Conservation (phyloP, 2,113 vertebrate genomes). For the Ondatra zibethicus region DNA sequence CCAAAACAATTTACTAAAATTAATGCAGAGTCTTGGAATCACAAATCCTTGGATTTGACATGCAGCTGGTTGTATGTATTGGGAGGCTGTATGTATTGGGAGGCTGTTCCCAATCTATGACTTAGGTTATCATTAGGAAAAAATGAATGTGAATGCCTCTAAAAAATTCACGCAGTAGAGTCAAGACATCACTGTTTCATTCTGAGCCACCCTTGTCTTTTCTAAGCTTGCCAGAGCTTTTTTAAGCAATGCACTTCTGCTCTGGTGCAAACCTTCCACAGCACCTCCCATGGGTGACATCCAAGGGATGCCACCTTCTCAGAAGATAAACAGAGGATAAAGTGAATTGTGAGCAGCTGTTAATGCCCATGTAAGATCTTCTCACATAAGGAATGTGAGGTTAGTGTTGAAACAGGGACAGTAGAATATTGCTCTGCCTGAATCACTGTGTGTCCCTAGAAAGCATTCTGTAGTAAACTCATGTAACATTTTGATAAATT, state of each 20-base stretch:
- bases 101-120: not conserved
- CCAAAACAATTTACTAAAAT: not conserved
- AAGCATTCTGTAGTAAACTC: not conserved
- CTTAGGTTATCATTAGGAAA: not conserved
- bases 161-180: not conserved
- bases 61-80: not conserved
- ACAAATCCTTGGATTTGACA: not conserved
- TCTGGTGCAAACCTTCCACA: not conserved
- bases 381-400: not conserved
- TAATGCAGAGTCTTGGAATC: not conserved
- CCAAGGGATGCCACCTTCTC: not conserved
- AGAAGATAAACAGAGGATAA: not conserved
- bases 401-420: not conserved
- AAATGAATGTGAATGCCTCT: not conserved
- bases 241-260: not conserved
- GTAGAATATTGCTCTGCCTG: accelerated
- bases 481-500: not conserved
- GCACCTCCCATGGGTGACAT: not conserved
- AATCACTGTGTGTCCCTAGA: too few species aligned
- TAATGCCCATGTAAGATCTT: not conserved
- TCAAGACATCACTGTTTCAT: not conserved
- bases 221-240: not conserved
- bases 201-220: not conserved
- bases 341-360: not conserved
- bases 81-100: not conserved